Conservation (phyloP, 2,797 vertebrate genomes). For the Cebuella pygmaea region DNA sequence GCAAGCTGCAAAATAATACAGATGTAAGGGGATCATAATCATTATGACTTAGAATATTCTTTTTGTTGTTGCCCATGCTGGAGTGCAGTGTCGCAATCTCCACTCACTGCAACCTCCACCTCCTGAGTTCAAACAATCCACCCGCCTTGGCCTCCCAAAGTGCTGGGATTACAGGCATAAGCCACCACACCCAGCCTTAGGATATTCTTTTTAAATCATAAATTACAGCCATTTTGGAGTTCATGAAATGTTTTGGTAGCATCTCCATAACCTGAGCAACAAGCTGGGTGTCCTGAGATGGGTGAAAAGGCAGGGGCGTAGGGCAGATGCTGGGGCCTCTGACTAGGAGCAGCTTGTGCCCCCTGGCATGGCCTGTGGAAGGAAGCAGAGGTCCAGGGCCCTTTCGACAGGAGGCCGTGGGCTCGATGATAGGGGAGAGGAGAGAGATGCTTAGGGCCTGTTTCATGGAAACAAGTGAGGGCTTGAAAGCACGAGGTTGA, state of each 20-base stretch:
- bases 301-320: rapidly evolving
- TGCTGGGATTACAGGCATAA: too few relatives aligned
- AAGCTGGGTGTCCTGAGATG: not conserved
- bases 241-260: not conserved
- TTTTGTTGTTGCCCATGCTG: not conserved
- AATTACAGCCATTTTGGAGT: not conserved
- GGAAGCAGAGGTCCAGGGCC: not conserved
- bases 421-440: not conserved
- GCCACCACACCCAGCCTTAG: not conserved
- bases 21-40: not conserved
- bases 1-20: not conserved
- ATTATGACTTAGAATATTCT: not conserved
- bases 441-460: not conserved
- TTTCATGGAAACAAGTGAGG: not conserved
- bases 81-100: too few relatives aligned
- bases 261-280: not conserved
- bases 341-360: too few relatives aligned
- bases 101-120: too few relatives aligned
- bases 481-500: not conserved
- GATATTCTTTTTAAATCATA: not conserved
- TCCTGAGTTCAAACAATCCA: too few relatives aligned
- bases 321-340: too few relatives aligned
- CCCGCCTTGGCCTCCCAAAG: too few relatives aligned
- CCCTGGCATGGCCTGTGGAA: too few relatives aligned
- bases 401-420: not conserved